Evolutionary conservation across 2,113 vertebrate species (phyloP).

Genomic region (Geothlypis trichas): DNA sequence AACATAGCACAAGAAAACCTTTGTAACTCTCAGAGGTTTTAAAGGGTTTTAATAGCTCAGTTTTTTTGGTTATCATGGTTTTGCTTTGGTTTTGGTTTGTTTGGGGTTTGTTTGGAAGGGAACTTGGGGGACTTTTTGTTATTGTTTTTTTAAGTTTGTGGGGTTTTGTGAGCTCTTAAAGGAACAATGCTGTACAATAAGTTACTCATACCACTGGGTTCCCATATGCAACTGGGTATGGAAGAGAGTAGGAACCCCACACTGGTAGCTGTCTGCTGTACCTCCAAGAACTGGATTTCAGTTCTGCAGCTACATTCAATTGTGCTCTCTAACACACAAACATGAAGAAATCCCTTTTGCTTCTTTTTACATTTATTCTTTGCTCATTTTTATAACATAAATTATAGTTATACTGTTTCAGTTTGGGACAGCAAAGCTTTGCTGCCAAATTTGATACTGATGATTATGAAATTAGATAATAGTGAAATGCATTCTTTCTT

Average conservation of each 20-base stretch:
- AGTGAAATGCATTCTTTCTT: background rate
- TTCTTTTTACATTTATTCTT: background rate
- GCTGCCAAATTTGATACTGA: background rate
- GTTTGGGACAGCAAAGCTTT: background rate
- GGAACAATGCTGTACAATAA: background rate
- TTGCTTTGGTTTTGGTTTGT: background rate
- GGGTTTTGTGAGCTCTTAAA: background rate
- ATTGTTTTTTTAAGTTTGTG: too few relatives aligned
- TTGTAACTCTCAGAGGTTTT: background rate
- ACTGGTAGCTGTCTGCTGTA: background rate
- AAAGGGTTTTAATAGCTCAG: background rate
- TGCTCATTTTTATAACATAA: background rate
- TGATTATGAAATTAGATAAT: background rate
- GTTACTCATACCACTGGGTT: background rate
- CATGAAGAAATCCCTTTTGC: background rate
- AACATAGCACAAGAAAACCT: background rate
- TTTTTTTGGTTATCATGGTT: background rate
- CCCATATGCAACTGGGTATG: fast-evolving
- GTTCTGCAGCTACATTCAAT: background rate
- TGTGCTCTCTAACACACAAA: background rate
- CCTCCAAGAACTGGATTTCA: background rate
- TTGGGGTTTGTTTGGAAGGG: background rate
- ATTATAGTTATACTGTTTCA: background rate
- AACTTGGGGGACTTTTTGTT: too few relatives aligned
- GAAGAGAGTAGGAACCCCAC: background rate